Conservation (phyloP, 2,797 vertebrate species). For the Mycteria americana region DNA sequence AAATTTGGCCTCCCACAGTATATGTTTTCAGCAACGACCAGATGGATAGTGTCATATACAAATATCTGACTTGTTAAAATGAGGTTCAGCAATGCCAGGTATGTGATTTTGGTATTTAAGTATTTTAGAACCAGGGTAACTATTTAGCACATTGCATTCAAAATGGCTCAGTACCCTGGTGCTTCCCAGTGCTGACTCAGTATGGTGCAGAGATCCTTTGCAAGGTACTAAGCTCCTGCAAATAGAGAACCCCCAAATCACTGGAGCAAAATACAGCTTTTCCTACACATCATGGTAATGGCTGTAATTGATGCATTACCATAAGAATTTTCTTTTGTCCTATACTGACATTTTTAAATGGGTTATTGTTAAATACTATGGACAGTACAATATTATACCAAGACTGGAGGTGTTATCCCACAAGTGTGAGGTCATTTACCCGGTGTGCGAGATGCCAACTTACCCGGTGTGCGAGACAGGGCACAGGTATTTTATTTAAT, state of each 20-base stretch:
- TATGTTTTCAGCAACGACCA: background rate
- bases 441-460: too few relatives aligned
- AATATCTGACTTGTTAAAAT: background rate
- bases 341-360: background rate
- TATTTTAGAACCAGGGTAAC: background rate
- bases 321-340: background rate
- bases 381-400: background rate
- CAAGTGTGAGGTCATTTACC: too few relatives aligned
- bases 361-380: background rate
- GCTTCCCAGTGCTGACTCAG: background rate
- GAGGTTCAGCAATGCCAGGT: background rate
- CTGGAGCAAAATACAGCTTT: background rate
- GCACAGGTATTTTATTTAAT: too few relatives aligned
- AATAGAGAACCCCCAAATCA: background rate
- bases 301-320: background rate
- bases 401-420: background rate
- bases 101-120: background rate
- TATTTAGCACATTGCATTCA: background rate
- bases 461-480: too few relatives aligned
- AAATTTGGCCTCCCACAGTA: background rate
- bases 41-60: background rate
- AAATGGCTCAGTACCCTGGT: background rate
- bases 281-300: background rate
- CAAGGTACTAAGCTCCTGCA: background rate
- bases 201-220: background rate